Conservation (phyloP, 2,113 vertebrate genomes). For the Lutjanus erythropterus region DNA sequence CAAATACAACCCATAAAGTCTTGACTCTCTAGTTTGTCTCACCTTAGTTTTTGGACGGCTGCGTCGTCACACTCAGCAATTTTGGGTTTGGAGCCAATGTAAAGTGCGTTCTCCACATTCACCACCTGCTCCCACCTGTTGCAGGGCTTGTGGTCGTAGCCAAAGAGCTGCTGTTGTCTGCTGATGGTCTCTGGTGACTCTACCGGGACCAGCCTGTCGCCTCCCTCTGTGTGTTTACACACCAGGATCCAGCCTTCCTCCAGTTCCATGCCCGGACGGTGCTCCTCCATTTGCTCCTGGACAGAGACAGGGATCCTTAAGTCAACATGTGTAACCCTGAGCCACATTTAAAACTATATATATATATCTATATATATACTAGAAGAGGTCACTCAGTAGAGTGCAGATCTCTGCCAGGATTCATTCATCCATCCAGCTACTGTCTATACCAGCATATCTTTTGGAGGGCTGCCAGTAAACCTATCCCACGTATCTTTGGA, state of each 20-base stretch:
- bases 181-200: slow-evolving; percentile 91
- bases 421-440: no score
- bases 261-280: slow-evolving; percentile 88
- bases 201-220: slow-evolving; percentile 93
- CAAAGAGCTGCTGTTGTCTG: slow-evolving; percentile 95
- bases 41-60: slow-evolving; percentile 94
- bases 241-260: slow-evolving; percentile 95
- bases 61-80: slow-evolving; percentile 88
- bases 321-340: not conserved
- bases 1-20: not conserved
- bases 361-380: no score
- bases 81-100: slow-evolving; percentile 89
- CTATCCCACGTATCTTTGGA: no score
- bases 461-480: not conserved
- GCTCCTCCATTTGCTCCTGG: slow-evolving; percentile 95
- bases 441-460: not conserved
- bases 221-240: slow-evolving; percentile 93
- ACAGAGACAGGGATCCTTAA: not conserved
- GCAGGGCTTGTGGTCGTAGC: slow-evolving; percentile 93
- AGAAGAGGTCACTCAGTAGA: no score
- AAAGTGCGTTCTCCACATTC: slow-evolving; percentile 90
- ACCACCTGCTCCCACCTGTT: slow-evolving; percentile 97
- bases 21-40: slow-evolving; percentile 46
- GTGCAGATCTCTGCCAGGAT: no score
- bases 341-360: slow-evolving; percentile 5